Base-by-base conservation (phyloP, 1,140 invertebrate species). In the Solenopsis fugax region DNA sequence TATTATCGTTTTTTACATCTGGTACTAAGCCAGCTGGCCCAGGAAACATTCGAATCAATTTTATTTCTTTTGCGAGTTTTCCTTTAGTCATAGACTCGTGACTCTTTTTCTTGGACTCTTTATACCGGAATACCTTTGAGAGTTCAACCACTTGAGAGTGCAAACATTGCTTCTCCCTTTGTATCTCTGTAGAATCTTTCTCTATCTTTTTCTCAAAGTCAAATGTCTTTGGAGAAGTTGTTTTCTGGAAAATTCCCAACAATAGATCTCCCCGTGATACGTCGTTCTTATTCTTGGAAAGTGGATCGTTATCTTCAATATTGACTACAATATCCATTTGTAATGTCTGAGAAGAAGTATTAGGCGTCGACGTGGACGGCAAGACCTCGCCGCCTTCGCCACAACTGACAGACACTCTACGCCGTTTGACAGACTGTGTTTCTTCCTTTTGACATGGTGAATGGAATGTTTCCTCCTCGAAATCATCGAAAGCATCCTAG, bases 1-100 rank as follows among this genome's bases (percentile, higher is more conserved):
- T 45, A 37, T 50, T 76, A 65, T 54, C 37, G 5, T 91, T 76
- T 48, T 87, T 75, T 37, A 90, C 69, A 45, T 93, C 92, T 6
- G 92, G 91, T 48, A 95, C 72, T 34, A 95, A 77, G n/a, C 95
- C 95, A 60, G 95, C 95, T 77, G 95, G 95, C 16, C 95, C 95
- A 37, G 95, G 94, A 89, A 95, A 95, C 88, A 94, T 93, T 89
- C 95, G 91, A 5, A 93, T 65, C 10, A 95, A 13, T 71, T 92
- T 80, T 45, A 56, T 73, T 73, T 82, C 90, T 50, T 89, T 89
- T 67, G 71, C 87, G 9, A 69, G 7, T 72, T 24, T 50, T 16
- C 41, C 10, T 16, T 54, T 77, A 56, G 12, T 54, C 7, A 18
- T 10, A 65, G 45, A 48, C 1, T 29, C 16, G 21, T 10, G 16